phyloP scores from a whole-genome alignment of 2,113 vertebrate genomes.

The Junco hyemalis region DNA sequence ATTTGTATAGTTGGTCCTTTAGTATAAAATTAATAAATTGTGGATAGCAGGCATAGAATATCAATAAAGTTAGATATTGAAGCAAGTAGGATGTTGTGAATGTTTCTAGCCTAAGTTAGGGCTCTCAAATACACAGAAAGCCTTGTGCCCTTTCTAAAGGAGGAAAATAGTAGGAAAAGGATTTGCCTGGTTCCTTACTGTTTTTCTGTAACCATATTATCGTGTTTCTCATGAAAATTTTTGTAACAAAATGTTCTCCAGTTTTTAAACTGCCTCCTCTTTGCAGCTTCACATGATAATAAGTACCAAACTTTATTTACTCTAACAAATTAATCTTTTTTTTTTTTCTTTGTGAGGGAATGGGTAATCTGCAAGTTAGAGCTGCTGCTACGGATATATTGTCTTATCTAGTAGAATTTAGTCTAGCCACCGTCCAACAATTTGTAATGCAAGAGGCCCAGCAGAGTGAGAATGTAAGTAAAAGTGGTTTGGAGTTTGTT shows the following conservation, averaged over 20 bases:
- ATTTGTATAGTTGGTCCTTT: not conserved
- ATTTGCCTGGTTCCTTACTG: not conserved
- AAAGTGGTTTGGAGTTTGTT: not conserved
- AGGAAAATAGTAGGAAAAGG: not conserved
- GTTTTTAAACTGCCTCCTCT: not conserved
- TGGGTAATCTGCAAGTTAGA: slow-evolving; percentile 94
- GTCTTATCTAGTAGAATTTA: slow-evolving; percentile 95
- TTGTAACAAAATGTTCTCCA: not conserved
- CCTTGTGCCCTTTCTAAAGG: not conserved
- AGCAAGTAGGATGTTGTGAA: not conserved
- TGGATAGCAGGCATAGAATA: not conserved
- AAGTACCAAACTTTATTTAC: not conserved
- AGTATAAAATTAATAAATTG: not conserved
- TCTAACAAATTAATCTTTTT: not conserved
- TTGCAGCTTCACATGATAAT: not conserved
- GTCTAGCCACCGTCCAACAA: slow-evolving; percentile 91
- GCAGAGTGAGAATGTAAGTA: slow-evolving; percentile 91
- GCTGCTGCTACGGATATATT: slow-evolving; percentile 95
- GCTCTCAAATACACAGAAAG: not conserved
- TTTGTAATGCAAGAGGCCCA: slow-evolving; percentile 97
- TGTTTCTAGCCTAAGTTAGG: not conserved
- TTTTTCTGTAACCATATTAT: not conserved
- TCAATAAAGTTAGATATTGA: not conserved
- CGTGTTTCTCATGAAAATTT: not conserved
- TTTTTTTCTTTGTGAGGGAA: slow-evolving; percentile 74